phyloP scores from a whole-genome alignment of 2,797 vertebrate genomes.

The Hoplostethus mediterraneus region DNA sequence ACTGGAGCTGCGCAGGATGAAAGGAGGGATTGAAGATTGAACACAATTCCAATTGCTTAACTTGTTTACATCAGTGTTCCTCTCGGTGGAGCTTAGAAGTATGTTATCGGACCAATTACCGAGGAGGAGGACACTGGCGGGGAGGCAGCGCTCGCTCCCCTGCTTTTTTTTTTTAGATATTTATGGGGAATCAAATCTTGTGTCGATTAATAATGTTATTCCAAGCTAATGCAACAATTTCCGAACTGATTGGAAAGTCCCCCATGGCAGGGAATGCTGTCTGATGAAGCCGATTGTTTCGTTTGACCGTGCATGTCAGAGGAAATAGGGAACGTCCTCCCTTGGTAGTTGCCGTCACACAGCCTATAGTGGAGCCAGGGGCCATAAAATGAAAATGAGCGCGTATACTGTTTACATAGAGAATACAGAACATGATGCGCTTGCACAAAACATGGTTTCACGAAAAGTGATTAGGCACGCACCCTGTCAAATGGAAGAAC shows the following conservation, averaged over 20 bases:
- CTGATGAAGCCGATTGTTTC: conserved; percentile 29
- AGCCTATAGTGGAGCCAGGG: conserved; percentile 4
- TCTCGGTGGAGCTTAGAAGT: conserved; percentile 57
- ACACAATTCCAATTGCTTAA: conserved; percentile 66
- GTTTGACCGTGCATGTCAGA: conserved; percentile 37
- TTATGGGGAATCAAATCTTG: conserved; percentile 57
- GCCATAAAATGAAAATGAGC: conserved; percentile 17
- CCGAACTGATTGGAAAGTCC: conserved; percentile 29
- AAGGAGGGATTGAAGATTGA: conserved; percentile 70
- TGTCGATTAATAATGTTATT: conserved; percentile 65
- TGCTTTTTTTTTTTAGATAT: conserved; percentile 49
- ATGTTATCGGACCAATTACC: conserved; percentile 71
- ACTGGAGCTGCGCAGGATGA: conserved; percentile 66
- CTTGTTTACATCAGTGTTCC: conserved; percentile 62
- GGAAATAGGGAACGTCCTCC: conserved; percentile 23
- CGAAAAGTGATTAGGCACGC: conserved; percentile 70
- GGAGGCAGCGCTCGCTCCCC: conserved; percentile 29
- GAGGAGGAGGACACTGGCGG: conserved; percentile 47
- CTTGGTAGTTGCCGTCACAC: conserved; percentile 25
- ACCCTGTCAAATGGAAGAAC: conserved; percentile 61
- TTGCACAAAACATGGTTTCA: conserved; percentile 64
- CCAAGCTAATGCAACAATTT: conserved; percentile 23
- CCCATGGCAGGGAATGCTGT: conserved; percentile 22
- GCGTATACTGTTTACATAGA: conserved; percentile 22
- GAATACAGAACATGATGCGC: conserved; percentile 59